Evolutionary conservation across 2,888 invertebrate species (phyloP).

Genomic region (Dicyrtomina minuta): DNA sequence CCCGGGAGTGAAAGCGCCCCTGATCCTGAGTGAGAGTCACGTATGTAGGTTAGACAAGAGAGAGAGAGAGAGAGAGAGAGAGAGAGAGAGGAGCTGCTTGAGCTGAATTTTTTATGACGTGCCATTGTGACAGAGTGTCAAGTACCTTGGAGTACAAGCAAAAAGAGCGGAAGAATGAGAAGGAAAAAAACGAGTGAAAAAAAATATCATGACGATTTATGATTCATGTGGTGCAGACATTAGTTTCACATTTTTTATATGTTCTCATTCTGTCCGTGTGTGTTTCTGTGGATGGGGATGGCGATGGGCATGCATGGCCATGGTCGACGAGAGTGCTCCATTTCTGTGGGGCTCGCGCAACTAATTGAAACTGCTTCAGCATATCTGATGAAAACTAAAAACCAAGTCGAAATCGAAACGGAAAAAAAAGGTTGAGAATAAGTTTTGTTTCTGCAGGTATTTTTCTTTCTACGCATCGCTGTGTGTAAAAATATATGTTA

Average conservation of each 20-base stretch:
- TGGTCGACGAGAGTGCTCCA: neutral
- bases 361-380: constrained; percentile 10
- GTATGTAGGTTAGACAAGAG: neutral
- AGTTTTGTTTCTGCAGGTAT: too few species aligned
- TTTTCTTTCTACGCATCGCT: too few species aligned
- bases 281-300: too few species aligned
- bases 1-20: too few species aligned
- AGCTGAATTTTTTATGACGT: constrained; percentile 1
- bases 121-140: too few species aligned
- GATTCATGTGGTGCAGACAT: constrained; percentile 12
- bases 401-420: too few species aligned
- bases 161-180: neutral
- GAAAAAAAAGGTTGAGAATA: too few species aligned
- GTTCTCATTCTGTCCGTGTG: neutral
- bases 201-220: constrained; percentile 10
- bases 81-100: neutral
- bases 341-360: neutral
- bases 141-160: neutral
- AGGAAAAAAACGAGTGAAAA: neutral
- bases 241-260: constrained; percentile 19
- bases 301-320: neutral
- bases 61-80: too few species aligned
- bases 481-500: too few species aligned
- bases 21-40: neutral
- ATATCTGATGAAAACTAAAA: too few species aligned